phyloP scores from a whole-genome alignment of 2,888 invertebrate species.

The Amphipyra tragopoginis region DNA sequence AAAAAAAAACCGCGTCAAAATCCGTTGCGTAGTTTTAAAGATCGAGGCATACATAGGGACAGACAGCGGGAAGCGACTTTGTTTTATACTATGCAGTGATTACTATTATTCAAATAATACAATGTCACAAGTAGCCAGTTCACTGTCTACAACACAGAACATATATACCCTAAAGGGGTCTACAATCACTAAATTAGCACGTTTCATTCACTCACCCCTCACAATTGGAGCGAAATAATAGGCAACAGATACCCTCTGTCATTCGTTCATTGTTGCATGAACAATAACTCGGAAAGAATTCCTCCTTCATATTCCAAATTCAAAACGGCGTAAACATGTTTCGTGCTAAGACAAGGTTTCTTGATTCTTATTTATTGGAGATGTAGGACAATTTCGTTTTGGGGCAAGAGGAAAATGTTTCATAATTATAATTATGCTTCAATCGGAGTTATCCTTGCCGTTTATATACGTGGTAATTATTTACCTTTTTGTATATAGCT shows the following conservation, averaged over 20 bases:
- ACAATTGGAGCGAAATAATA: constrained; percentile 23
- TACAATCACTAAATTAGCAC: constrained; percentile 21
- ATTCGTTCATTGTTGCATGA: constrained; percentile 39
- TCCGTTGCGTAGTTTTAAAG: no score
- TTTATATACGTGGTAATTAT: constrained; percentile 45
- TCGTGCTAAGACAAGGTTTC: constrained; percentile 56
- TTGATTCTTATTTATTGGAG: constrained; percentile 32
- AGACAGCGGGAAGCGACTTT: no score
- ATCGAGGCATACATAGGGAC: no score
- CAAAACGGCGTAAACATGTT: constrained; percentile 55
- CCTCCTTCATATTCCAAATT: constrained; percentile 38
- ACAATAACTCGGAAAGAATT: constrained; percentile 38
- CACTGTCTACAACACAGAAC: not conserved
- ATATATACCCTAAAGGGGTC: no score
- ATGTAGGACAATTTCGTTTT: constrained; percentile 40
- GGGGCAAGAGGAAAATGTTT: constrained; percentile 44
- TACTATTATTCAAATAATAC: not conserved
- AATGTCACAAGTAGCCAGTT: not conserved
- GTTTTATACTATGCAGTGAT: no score
- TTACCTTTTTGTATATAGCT: constrained; percentile 30
- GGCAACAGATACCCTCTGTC: constrained; percentile 22
- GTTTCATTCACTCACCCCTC: constrained; percentile 24
- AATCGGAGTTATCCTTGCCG: constrained; percentile 28
- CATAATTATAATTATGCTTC: constrained; percentile 19
- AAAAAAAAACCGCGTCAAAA: no score